These are phyloP conservation scores for Chloroclystis v-ata DNA, from an alignment of 2,888 invertebrate genomes.

Conservation along the genomic window DNA sequence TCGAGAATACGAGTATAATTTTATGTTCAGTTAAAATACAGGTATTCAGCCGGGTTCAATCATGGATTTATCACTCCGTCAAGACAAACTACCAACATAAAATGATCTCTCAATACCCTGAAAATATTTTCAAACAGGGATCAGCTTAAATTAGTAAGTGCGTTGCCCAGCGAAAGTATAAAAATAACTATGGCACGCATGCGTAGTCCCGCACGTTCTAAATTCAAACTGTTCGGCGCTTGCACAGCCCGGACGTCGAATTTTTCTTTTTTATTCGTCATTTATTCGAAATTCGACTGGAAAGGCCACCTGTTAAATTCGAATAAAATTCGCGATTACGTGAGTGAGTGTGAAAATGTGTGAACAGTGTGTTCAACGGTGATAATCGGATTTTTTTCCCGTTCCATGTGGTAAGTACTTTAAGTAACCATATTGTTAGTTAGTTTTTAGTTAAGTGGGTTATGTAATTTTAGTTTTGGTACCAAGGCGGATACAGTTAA, in stretches of 20 bases:
- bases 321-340: constrained; percentile 27
- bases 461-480: constrained; percentile 18
- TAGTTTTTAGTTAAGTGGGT: constrained; percentile 16
- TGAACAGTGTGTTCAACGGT: constrained; percentile 65
- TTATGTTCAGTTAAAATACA: constrained; percentile 13
- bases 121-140: constrained; percentile 15
- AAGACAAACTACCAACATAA: constrained; percentile 30
- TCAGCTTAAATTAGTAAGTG: constrained; percentile 37
- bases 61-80: constrained; percentile 41
- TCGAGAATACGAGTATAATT: not conserved
- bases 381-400: constrained; percentile 42
- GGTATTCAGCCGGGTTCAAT: constrained; percentile 38
- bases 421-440: constrained; percentile 19
- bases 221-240: constrained; percentile 62
- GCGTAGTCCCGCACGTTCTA: constrained; percentile 54
- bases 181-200: constrained; percentile 53
- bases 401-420: constrained; percentile 48
- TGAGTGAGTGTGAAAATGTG: constrained; percentile 59
- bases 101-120: constrained; percentile 5
- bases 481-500: constrained; percentile 6
- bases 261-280: constrained; percentile 31
- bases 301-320: constrained; percentile 52
- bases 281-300: constrained; percentile 58
- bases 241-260: constrained; percentile 58
- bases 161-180: constrained; percentile 62